Conservation (phyloP, 2,113 vertebrate species). For the Brachyhypopomus occidentalis region DNA sequence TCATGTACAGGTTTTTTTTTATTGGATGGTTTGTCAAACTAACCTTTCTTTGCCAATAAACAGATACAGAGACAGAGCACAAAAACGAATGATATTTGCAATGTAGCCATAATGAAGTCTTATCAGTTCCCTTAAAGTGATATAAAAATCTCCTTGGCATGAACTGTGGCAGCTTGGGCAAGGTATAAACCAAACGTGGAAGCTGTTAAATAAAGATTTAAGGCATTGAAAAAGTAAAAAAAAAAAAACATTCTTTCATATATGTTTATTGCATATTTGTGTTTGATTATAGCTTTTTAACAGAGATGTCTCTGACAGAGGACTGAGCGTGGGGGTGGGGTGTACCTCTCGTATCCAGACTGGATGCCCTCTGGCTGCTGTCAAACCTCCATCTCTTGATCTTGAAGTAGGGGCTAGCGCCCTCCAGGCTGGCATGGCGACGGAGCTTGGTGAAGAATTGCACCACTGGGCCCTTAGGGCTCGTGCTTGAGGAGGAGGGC, state of each 20-base stretch:
- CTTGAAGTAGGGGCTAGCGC: constrained; percentile 93
- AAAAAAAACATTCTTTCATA: no score
- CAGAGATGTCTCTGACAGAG: background rate
- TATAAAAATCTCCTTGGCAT: background rate
- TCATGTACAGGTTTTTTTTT: no score
- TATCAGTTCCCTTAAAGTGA: background rate
- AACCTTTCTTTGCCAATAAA: no score
- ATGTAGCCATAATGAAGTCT: background rate
- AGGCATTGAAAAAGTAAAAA: no score
- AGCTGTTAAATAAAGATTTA: background rate
- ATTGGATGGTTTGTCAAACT: no score
- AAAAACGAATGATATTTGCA: background rate
- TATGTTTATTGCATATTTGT: no score
- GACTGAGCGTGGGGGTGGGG: constrained; percentile 22
- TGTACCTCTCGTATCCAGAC: constrained; percentile 93
- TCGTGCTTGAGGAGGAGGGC: constrained; percentile 51
- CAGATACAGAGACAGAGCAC: background rate
- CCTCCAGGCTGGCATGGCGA: constrained; percentile 92
- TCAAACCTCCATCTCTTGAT: constrained; percentile 97
- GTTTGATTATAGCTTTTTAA: constrained; percentile 6
- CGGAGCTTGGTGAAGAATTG: constrained; percentile 92
- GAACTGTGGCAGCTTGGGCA: background rate
- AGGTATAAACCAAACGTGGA: background rate
- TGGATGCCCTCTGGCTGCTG: constrained; percentile 90
- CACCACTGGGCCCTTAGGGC: constrained; percentile 76